Base-by-base conservation (phyloP, 1,140 invertebrate species). In the Drosophila lacteicornis region DNA sequence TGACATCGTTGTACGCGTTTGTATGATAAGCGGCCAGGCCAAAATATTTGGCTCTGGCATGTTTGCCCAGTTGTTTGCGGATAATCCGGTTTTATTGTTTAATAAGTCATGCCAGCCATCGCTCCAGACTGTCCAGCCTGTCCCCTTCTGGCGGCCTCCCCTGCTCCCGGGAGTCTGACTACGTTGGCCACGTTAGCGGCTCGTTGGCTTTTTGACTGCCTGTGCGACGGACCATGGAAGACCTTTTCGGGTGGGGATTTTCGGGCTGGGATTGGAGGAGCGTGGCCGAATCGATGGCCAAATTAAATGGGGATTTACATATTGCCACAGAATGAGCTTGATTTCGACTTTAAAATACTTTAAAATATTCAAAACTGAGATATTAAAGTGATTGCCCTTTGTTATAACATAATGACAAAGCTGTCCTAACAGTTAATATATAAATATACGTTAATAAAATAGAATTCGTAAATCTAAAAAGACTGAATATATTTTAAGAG, bases 21-120 rank as follows among this genome's bases (percentile, higher is more conserved):
- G 80, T 70, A 50, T 78, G 81, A 85, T 85, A 84, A 81, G 82
- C 82, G 70, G 40, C 36, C 58, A 63, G 80, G 58, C 69, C 65
- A 67, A 69, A 88, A 90, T 85, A 88, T 88, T 88, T 73, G 69
- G 70, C 70, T 53, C 46, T 63, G 73, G 67, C 79, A 82, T 88
- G 87, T 91, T 91, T 91, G 82, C 80, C 62, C 86, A 91, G 79
- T 91, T 91, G 87, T 91, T 91, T 91, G 74, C 73, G 83, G 86
- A 91, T 91, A 87, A 91, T 87, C 88, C 87, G 83, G 62, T 87
- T 91, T 91, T 86, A 91, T 91, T 91, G 83, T 91, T 91, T 91
- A 87, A 91, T 91, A 91, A 91, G 80, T 85, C 79, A 85, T 91
- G 79, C 62, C 65, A 59, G 73, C 62, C 53, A 80, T 66, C 55